Percentiles rank a stretch among this genome's conserved stretches.
Conservation (phyloP, 2,888 invertebrate genomes). For the Limnephilus lunatus region DNA sequence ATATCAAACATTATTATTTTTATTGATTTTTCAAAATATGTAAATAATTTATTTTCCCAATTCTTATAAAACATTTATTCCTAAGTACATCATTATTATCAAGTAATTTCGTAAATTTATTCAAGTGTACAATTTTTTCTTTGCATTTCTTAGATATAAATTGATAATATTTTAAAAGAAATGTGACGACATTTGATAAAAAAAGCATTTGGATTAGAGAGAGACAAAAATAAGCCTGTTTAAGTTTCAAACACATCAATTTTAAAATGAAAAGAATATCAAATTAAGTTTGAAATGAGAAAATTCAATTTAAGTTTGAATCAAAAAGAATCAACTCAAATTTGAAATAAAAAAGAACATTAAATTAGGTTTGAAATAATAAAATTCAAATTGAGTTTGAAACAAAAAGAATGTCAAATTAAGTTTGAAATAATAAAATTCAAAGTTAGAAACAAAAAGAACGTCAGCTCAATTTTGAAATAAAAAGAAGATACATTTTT, state of each 20-base stretch:
- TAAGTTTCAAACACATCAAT: neutral
- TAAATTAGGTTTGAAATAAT: neutral
- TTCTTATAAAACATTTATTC: neutral
- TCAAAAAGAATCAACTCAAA: neutral
- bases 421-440: neutral
- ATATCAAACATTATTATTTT: neutral
- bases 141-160: neutral
- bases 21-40: neutral
- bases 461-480: neutral
- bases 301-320: neutral
- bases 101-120: neutral
- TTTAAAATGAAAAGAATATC: neutral
- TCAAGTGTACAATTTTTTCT: neutral
- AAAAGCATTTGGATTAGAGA: too few relatives aligned
- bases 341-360: neutral
- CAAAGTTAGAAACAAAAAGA: neutral
- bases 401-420: neutral
- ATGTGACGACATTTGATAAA: too few relatives aligned
- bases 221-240: neutral
- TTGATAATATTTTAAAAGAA: neutral
- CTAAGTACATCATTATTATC: neutral
- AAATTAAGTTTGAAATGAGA: neutral
- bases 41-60: neutral
- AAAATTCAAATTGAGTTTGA: neutral
- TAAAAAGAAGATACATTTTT: neutral